Base-by-base conservation (phyloP, 2,888 invertebrate genomes). In the Imbricaverruca yamaguchii region DNA sequence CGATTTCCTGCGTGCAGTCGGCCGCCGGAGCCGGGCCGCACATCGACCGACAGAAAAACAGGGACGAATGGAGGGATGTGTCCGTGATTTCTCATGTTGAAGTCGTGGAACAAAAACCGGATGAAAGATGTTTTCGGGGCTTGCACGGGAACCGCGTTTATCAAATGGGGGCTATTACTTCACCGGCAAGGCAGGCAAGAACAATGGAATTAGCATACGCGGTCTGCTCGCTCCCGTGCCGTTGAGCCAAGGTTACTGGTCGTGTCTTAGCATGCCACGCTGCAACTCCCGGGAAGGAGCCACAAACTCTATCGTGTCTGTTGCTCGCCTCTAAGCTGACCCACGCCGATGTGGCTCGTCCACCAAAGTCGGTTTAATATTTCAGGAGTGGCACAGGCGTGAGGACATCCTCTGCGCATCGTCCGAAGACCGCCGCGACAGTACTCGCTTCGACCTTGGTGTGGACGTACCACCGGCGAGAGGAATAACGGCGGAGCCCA, bases 141-240 rank as follows among this genome's bases (percentile, higher is more conserved):
- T 74, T 74, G 74, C 74, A 74, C 74, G 55, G 74, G 55, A 74
- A 74, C 74, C 18, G 11, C 74, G 74, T 74, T 74, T 74, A 74
- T 74, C 74, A 74, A 55, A 74, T 55, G 74, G 74, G 69, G 11
- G 53, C 74, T 74, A 74, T 74, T 74, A 74, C 55, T 74, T 55
- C 21, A 55, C 74, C 10, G 55, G 21, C 18, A 4, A 39, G 74
- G 8, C 55, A 18, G 53, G 53, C 4, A 55, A 13, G 21, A 53
- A 53, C 53, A 53, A 74, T 74, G 21, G 53, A 21, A 74, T 74
- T 74, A 74, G 55, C 74, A 74, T 74, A 74, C 53, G 6, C 59
- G 53, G 39, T 18, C 39, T 15, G 39, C 53, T 15, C 4, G n/a
- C 53, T 25, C 2, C 69, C 6, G 23, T 69, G 39, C 25, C 25